Evolutionary conservation across 2,888 invertebrate genomes (phyloP), one percentile per base, ranked within the genome.

Genomic region (Brenthis hecate): DNA sequence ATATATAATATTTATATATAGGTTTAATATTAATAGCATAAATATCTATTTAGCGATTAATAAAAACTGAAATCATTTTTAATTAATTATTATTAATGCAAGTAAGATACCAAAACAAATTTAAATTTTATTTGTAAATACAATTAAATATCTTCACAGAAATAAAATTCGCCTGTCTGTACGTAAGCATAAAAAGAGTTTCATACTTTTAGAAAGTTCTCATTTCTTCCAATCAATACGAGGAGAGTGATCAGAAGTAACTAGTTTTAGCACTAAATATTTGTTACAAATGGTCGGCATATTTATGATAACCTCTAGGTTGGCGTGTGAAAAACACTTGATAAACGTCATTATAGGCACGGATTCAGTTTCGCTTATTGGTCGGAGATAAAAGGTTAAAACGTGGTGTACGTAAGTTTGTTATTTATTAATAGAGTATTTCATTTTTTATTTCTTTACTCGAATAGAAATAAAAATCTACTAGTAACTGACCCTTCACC

Each of bases 241-340:
- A n/a, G 28, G 16, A 60, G 32, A 60, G 60, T 3, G 32, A 6
- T 55, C n/a, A 13, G 19, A 55, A 60, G 14, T 4, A 13, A 28
- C 16, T 60, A 60, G 47, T 56, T 13, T 14, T 28, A 13, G 8
- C 16, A 54, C 16, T 19, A 54, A 54, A 54, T 62, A 62, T 62
- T 54, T 62, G 23, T 43, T 43, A 19, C 53, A 62, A 43, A 53
- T 62, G 53, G 36, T 53, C 53, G 43, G 62, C 43, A 62, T 62
- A 62, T 43, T 36, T 28, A 23, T 36, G 70, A 70, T 68, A 70
- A 70, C 70, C 67, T 64, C 36, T 36, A 69, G 68, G 69, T 55
- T 68, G 66, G 74, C 65, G 72, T 54, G 70, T 65, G 74, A 56
- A 73, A 56, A 62, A 73, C 69, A 68, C 48, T 61, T 71, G 70